phyloP scores from a whole-genome alignment of 2,113 vertebrate genomes.

The Gobiocypris rarus region DNA sequence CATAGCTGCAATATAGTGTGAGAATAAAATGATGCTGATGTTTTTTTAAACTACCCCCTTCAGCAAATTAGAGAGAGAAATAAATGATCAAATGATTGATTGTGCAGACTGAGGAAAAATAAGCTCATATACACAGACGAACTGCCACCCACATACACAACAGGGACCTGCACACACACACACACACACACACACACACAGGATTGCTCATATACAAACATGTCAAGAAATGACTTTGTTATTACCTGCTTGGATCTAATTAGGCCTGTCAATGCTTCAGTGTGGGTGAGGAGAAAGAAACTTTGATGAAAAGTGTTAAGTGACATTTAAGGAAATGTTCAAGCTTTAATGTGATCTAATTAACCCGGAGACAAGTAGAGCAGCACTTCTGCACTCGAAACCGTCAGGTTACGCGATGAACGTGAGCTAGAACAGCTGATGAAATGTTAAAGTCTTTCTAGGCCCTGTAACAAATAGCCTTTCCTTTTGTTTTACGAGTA shows the following conservation, averaged over 20 bases:
- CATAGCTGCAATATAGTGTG: conserved; percentile 54
- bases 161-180: background rate
- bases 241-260: conserved; percentile 42
- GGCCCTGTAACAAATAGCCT: background rate
- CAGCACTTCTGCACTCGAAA: background rate
- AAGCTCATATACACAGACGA: conserved; percentile 33
- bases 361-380: conserved; percentile 5
- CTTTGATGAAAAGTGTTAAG: conserved; percentile 15
- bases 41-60: conserved; percentile 48
- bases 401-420: background rate
- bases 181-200: background rate
- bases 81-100: conserved; percentile 58
- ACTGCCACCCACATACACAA: conserved; percentile 18
- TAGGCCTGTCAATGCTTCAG: conserved; percentile 26
- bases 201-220: conserved; percentile 29
- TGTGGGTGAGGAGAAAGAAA: conserved; percentile 26
- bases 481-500: conserved; percentile 55
- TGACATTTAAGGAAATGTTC: conserved; percentile 7
- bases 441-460: background rate
- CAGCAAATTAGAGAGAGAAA: conserved; percentile 29
- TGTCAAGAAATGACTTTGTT: conserved; percentile 41
- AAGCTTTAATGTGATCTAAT: conserved; percentile 30
- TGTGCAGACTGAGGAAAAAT: conserved; percentile 31
- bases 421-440: conserved; percentile 14
- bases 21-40: conserved; percentile 57